Evolutionary conservation across 1,140 invertebrate genomes (phyloP).

Genomic region (Penaeus japonicus): DNA sequence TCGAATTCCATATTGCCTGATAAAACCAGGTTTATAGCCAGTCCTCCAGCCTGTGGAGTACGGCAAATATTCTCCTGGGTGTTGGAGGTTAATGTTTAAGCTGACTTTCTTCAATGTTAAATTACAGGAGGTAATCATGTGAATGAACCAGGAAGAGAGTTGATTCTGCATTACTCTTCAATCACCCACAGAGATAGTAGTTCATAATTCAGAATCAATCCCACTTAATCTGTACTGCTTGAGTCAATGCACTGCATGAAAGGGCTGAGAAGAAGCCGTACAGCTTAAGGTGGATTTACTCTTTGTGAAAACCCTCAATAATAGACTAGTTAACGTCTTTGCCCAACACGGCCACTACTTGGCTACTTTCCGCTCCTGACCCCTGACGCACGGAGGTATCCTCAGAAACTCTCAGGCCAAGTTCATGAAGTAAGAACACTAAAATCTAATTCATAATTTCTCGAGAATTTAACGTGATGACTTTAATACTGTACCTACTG

Average conservation of each 20-base stretch:
- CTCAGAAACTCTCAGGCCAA: constrained; percentile 15
- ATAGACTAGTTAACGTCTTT: constrained; percentile 53
- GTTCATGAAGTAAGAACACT: constrained; percentile 21
- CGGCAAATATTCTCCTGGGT: constrained; percentile 6
- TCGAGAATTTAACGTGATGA: not conserved
- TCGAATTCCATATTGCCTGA: constrained; percentile 19
- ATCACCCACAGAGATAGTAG: not conserved
- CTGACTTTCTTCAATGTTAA: not conserved
- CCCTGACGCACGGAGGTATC: constrained; percentile 30
- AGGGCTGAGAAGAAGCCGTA: not conserved
- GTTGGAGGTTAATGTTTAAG: not conserved
- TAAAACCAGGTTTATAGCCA: constrained; percentile 3
- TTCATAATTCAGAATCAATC: constrained; percentile 4
- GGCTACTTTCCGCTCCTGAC: constrained; percentile 23
- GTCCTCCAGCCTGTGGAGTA: constrained; percentile 1
- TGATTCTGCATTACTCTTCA: not conserved
- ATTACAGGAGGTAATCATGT: constrained; percentile 16
- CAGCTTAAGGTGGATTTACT: constrained; percentile 40
- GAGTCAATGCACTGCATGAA: constrained; percentile 1
- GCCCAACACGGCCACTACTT: constrained; percentile 29
- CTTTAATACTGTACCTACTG: too few species aligned
- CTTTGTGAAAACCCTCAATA: constrained; percentile 36
- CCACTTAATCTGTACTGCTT: constrained; percentile 9
- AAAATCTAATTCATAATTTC: not conserved
- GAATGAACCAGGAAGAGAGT: constrained; percentile 2